phyloP scores from a whole-genome alignment of 2,888 invertebrate species.

The Griposia aprilina region DNA sequence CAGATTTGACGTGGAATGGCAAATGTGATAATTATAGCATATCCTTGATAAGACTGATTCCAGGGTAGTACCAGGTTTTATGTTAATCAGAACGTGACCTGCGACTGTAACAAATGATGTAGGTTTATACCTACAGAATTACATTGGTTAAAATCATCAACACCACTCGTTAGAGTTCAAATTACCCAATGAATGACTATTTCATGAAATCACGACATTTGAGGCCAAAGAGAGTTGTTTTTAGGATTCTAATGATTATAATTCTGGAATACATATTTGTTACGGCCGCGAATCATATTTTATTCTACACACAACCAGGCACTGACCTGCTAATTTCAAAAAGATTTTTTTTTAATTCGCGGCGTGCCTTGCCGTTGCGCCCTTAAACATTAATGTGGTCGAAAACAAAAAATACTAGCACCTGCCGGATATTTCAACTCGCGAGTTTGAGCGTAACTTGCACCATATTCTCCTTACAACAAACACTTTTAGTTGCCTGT shows the following conservation, averaged over 20 bases:
- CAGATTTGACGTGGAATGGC: neutral
- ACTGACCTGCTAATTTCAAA: neutral
- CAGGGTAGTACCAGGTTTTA: neutral
- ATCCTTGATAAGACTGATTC: neutral
- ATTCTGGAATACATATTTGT: neutral
- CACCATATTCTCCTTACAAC: neutral
- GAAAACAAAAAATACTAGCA: neutral
- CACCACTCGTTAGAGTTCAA: too few species aligned
- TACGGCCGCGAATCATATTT: neutral
- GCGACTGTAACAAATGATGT: neutral
- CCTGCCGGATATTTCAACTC: neutral
- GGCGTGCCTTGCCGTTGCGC: neutral
- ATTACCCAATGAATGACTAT: neutral
- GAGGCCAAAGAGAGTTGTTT: neutral
- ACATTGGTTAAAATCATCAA: neutral
- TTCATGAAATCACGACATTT: neutral
- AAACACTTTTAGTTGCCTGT: neutral
- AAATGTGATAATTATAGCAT: neutral
- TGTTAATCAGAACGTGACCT: neutral
- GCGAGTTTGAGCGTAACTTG: neutral
- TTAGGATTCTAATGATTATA: neutral
- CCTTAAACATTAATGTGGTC: neutral
- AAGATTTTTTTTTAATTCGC: neutral
- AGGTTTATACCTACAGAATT: neutral
- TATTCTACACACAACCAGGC: neutral